Conservation (phyloP, 2,888 invertebrate species). For the Auanema sp. region DNA sequence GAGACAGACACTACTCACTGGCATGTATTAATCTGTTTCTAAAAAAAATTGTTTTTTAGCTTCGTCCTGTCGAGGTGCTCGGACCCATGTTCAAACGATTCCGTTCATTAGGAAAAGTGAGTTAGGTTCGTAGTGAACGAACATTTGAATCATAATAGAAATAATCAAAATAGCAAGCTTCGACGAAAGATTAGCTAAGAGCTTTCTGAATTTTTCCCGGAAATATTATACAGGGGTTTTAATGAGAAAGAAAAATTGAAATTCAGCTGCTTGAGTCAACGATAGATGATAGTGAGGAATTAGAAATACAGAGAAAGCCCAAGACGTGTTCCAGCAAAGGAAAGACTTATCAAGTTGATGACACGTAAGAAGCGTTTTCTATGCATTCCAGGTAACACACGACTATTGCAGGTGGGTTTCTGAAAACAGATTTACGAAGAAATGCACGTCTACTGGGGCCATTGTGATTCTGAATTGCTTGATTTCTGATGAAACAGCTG, state of each 20-base stretch:
- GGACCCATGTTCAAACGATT: constrained; percentile 41
- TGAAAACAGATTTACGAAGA: constrained; percentile 51
- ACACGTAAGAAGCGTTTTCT: constrained; percentile 7
- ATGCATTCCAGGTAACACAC: neutral
- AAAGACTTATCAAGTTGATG: constrained; percentile 17
- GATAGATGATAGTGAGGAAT: neutral
- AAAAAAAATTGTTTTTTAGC: constrained; percentile 22
- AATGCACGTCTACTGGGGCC: constrained; percentile 46
- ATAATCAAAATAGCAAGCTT: no score
- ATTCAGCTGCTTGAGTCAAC: constrained; percentile 5
- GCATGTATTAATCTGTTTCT: no score
- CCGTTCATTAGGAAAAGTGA: constrained; percentile 18
- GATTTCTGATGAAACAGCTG: constrained; percentile 44
- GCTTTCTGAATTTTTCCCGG: no score
- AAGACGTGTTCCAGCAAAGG: constrained; percentile 11
- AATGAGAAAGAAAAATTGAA: no score
- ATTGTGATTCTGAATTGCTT: constrained; percentile 47
- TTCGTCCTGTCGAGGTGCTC: constrained; percentile 38
- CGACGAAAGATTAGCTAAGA: no score
- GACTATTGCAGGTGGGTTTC: constrained; percentile 43
- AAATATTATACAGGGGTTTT: no score
- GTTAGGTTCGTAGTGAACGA: constrained; percentile 1
- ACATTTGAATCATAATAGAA: no score
- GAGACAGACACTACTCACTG: no score
- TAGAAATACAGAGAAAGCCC: neutral